Conservation (phyloP, 2,888 invertebrate genomes). For the Platypus cylindrus region DNA sequence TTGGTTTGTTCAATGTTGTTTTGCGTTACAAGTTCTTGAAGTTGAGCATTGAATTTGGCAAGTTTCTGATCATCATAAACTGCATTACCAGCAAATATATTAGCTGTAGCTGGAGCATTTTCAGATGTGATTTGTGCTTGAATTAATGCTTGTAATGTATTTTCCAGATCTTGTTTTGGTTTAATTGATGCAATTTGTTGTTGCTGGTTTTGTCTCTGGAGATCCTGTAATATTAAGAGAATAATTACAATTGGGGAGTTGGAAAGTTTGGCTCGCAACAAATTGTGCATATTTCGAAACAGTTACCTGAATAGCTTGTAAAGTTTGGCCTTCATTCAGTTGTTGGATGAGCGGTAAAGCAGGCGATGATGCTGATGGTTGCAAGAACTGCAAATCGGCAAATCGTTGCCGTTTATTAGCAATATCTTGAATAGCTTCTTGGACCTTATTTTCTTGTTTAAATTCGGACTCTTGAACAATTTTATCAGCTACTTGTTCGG, state of each 20-base stretch:
- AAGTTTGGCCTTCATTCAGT: slow-evolving; percentile 4
- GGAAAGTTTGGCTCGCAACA: too few relatives aligned
- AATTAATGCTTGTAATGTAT: slow-evolving; percentile 5
- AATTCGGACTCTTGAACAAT: slow-evolving; percentile 3
- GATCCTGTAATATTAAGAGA: slow-evolving; percentile 4
- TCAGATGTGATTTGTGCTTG: slow-evolving; percentile 4
- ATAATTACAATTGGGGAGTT: too few relatives aligned
- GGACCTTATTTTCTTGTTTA: slow-evolving; percentile 2
- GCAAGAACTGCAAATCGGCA: neutral
- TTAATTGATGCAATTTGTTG: slow-evolving; percentile 1
- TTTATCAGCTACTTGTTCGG: slow-evolving; percentile 3
- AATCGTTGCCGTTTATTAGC: slow-evolving; percentile 2
- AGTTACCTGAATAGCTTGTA: slow-evolving; percentile 7
- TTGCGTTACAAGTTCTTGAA: slow-evolving; percentile 4
- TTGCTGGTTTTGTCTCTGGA: slow-evolving; percentile 5
- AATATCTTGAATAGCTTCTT: slow-evolving; percentile 6
- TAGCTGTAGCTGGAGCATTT: slow-evolving; percentile 1
- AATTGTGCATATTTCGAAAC: neutral
- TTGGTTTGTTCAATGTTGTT: slow-evolving; percentile 3
- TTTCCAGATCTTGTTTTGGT: slow-evolving; percentile 2
- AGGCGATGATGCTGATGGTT: neutral
- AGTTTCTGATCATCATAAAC: neutral
- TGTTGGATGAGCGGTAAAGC: slow-evolving; percentile 1
- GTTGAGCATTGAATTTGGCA: slow-evolving; percentile 1
- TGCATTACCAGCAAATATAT: neutral